phyloP scores from a whole-genome alignment of 2,888 invertebrate genomes.

The Platycheirus rosarum region DNA sequence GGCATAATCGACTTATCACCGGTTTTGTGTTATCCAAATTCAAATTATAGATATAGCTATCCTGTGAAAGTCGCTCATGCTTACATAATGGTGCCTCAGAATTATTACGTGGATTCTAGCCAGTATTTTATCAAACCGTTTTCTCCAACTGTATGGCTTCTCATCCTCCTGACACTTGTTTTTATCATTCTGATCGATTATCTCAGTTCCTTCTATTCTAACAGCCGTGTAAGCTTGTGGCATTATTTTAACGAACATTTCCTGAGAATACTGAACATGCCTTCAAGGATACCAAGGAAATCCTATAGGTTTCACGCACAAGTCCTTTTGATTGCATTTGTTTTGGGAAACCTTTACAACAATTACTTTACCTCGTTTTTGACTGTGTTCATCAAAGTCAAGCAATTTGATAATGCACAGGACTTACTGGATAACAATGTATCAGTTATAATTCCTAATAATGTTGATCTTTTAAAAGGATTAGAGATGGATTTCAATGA shows the following conservation, averaged over 20 bases:
- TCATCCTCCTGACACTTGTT: neutral
- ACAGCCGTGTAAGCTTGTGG: neutral
- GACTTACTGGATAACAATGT: conserved; percentile 37
- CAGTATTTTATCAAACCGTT: conserved; percentile 42
- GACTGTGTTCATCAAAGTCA: conserved; percentile 32
- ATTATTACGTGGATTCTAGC: conserved; percentile 2
- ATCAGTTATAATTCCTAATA: neutral
- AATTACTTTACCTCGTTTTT: conserved; percentile 42
- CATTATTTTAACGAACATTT: conserved; percentile 11
- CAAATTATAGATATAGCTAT: conserved; percentile 25
- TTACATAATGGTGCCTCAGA: conserved; percentile 11
- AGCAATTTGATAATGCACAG: conserved; percentile 21
- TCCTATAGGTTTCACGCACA: conserved; percentile 42
- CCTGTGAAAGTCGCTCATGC: neutral
- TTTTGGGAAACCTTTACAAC: conserved; percentile 28
- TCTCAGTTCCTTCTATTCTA: neutral
- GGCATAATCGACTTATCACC: conserved; percentile 33
- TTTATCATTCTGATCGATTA: conserved; percentile 20
- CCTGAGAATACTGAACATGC: conserved; percentile 7
- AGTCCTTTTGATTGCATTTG: conserved; percentile 31
- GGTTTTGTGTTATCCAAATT: neutral
- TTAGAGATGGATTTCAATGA: conserved; percentile 1
- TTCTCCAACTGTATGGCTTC: neutral
- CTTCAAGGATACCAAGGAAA: neutral
- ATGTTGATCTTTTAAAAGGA: too few species aligned